Evolutionary conservation across 1,140 invertebrate species (phyloP), one percentile per base, ranked within the genome.

Genomic region (Caenorhabditis tropicalis): DNA sequence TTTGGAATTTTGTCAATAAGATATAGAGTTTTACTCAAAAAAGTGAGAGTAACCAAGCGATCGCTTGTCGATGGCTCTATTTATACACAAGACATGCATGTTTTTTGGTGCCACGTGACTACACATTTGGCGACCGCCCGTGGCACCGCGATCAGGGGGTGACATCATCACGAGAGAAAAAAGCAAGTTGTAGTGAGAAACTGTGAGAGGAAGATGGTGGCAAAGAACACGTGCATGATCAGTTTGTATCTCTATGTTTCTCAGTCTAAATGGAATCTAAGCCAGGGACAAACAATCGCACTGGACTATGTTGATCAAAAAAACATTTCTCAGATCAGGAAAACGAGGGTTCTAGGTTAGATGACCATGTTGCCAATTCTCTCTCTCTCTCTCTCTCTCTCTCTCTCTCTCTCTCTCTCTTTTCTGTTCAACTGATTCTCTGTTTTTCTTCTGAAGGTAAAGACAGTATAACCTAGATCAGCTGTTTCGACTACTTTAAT

Each of bases 151-250:
- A 36, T 65, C 58, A 65, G 16, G 29, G n/a, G 65, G 43, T 74
- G 65, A 43, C 65, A 74, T 74, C 65, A 74, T 74, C 65, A 74
- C 65, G 65, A 74, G 65, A 43, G 43, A 74, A 74, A 43, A 33
- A 36, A 15, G 21, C 27, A 43, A 74, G 36, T 74, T 74, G 65
- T 74, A 74, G 65, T 74, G 65, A 19, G 65, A 31, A 74, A 43
- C 65, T 74, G 33, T 74, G 65, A 43, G 36, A 33, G 5, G 15
- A 9, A 65, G 58, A 65, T 36, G 29, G 65, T 36, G 58, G 31
- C 3, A 65, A 65, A 36, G 65, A 74, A 74, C 65, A 74, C 65
- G 65, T 39, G 65, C n/a, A 9, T 74, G 65, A 74, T 74, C 36
- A 24, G 6, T 74, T 43, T 39, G 33, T 24, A 6, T 74, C 36